phyloP scores from a whole-genome alignment of 2,797 vertebrate species.

The Gallinago nigripennis region DNA sequence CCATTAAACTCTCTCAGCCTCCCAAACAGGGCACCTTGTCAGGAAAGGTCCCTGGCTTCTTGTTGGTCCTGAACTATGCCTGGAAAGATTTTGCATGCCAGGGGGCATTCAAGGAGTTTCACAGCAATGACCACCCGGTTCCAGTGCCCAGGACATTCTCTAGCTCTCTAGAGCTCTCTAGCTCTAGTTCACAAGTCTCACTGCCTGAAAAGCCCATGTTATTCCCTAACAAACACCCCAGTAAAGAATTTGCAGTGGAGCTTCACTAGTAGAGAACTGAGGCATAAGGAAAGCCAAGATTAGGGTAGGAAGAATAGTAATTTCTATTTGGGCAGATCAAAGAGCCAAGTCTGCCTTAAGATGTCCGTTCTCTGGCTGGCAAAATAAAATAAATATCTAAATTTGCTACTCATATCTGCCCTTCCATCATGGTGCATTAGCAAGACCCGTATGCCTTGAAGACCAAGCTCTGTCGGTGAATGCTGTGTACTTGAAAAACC shows the following conservation, averaged over 20 bases:
- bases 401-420: not conserved
- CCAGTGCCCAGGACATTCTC: not conserved
- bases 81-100: not conserved
- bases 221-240: not conserved
- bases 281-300: not conserved
- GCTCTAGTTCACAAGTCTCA: not conserved
- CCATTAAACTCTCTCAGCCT: not conserved
- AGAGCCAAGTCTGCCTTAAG: not conserved
- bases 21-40: not conserved
- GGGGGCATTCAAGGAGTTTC: not conserved
- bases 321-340: not conserved
- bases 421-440: not conserved
- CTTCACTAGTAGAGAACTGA: not conserved
- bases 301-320: not conserved
- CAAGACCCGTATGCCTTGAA: not conserved
- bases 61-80: fast-evolving
- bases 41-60: not conserved
- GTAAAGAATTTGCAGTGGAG: not conserved
- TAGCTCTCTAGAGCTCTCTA: no score
- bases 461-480: not conserved
- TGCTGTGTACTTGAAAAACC: not conserved
- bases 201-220: not conserved
- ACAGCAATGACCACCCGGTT: not conserved
- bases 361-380: not conserved
- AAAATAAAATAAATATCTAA: not conserved